A percentile compares a stretch with the other conserved stretches of the same genome.
These are phyloP conservation scores for Chelidonichthys spinosus DNA, from an alignment of 2,797 vertebrate genomes.

Conservation along the genomic window DNA sequence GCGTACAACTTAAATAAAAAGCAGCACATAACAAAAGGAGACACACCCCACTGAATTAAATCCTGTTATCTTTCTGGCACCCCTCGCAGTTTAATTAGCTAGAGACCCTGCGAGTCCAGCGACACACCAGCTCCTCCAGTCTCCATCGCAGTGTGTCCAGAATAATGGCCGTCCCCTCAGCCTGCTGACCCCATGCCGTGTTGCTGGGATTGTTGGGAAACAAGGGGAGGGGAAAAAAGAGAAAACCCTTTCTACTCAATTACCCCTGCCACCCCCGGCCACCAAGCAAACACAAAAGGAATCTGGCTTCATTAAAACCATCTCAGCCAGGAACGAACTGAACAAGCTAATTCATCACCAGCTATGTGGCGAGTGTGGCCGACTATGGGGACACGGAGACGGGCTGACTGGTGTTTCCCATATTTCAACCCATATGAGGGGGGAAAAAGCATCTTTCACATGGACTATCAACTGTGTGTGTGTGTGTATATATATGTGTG, in stretches of 20 bases:
- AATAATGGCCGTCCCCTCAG: slow-evolving; percentile 84
- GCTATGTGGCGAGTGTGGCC: slow-evolving; percentile 39
- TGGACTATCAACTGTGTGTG: slow-evolving; percentile 13
- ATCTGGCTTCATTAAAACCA: slow-evolving; percentile 96
- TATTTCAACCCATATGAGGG: slow-evolving; percentile 18
- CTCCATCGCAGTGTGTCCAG: slow-evolving; percentile 86
- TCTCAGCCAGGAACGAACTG: slow-evolving; percentile 86
- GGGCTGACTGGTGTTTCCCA: slow-evolving; percentile 38
- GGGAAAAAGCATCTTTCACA: slow-evolving; percentile 42
- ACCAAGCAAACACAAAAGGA: slow-evolving; percentile 90
- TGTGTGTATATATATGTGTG: neutral
- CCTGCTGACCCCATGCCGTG: slow-evolving; percentile 87
- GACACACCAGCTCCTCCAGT: slow-evolving; percentile 81
- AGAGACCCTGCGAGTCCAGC: slow-evolving; percentile 79
- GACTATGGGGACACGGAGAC: slow-evolving; percentile 12
- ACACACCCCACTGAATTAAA: slow-evolving; percentile 55
- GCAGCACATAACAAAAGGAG: slow-evolving; percentile 9
- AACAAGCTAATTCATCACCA: slow-evolving; percentile 91
- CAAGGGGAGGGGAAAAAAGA: slow-evolving; percentile 80
- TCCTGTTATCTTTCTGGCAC: slow-evolving; percentile 61
- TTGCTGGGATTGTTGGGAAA: slow-evolving; percentile 86
- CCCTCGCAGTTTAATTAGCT: slow-evolving; percentile 79
- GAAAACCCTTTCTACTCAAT: slow-evolving; percentile 92
- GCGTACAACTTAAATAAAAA: slow-evolving; percentile 23
- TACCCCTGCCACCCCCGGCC: slow-evolving; percentile 89